Percentiles rank a stretch among this genome's conserved stretches.
Conservation (phyloP, 1,140 invertebrate species). For the Hylaeus volcanicus region DNA sequence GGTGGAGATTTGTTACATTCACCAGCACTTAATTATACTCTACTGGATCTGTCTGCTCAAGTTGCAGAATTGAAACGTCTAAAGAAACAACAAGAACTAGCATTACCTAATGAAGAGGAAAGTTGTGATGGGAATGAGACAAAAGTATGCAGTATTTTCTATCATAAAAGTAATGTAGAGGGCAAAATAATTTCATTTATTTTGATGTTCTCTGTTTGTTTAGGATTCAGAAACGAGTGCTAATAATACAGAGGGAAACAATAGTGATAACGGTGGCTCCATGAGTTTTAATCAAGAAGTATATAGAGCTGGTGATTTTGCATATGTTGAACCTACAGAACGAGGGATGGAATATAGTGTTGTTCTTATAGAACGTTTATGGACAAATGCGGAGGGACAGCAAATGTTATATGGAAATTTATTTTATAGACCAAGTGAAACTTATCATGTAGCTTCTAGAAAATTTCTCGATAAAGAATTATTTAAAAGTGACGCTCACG, state of each 20-base stretch:
- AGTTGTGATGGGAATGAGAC: conserved; percentile 81
- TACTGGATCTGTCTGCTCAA: conserved; percentile 86
- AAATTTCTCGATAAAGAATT: conserved; percentile 98
- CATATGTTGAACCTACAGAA: conserved; percentile 91
- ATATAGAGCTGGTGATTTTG: conserved; percentile 93
- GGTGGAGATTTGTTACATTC: conserved; percentile 91
- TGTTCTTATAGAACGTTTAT: conserved; percentile 92
- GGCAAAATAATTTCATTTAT: conserved; percentile 1
- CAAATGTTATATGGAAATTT: conserved; percentile 93
- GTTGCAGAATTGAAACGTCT: conserved; percentile 89
- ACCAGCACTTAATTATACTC: conserved; percentile 91
- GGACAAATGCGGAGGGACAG: conserved; percentile 90
- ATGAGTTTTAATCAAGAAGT: conserved; percentile 87
- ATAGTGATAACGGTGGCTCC: conserved; percentile 78
- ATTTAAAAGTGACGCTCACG: conserved; percentile 95
- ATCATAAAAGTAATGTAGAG: not conserved
- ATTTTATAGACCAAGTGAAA: conserved; percentile 90
- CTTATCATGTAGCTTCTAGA: conserved; percentile 95
- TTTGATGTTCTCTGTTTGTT: conserved; percentile 21
- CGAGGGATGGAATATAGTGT: conserved; percentile 92
- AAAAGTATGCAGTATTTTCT: conserved; percentile 67
- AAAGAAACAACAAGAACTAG: conserved; percentile 88
- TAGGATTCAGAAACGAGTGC: conserved; percentile 68
- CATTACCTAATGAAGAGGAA: conserved; percentile 87
- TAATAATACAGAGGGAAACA: conserved; percentile 58